Conservation (phyloP, 2,797 vertebrate genomes). For the Graptemys geographica region DNA sequence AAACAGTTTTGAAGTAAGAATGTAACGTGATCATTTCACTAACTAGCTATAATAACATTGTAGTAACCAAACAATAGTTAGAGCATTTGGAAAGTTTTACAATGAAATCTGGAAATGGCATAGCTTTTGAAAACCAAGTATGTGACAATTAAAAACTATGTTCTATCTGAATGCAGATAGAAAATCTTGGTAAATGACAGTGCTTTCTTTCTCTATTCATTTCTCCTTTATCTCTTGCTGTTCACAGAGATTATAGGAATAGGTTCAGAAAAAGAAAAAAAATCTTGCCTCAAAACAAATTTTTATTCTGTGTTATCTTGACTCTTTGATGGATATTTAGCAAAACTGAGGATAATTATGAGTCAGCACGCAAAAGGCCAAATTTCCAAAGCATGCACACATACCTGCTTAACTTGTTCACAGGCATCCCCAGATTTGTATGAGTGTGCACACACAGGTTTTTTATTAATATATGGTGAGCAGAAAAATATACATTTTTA, state of each 20-base stretch:
- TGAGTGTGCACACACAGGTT: not conserved
- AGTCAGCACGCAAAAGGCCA: not conserved
- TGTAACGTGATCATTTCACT: not conserved
- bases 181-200: fast-evolving
- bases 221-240: not conserved
- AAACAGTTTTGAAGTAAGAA: not conserved
- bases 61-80: not conserved
- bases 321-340: not conserved
- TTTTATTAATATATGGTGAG: not conserved
- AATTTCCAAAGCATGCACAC: not conserved
- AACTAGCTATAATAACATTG: not conserved
- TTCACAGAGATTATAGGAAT: not conserved
- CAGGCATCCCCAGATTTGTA: not conserved
- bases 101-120: not conserved
- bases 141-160: not conserved
- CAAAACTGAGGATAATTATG: fast-evolving
- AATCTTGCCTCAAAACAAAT: not conserved
- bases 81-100: not conserved
- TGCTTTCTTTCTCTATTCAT: not conserved
- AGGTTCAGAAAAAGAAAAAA: not conserved
- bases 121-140: not conserved
- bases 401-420: not conserved
- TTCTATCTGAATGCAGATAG: not conserved
- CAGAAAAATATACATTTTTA: not conserved
- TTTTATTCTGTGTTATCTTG: not conserved